A percentile compares a stretch with the other conserved stretches of the same genome.
These are phyloP conservation scores for Lissonota sp. DNA, from an alignment of 2,888 invertebrate species.

Conservation along the genomic window DNA sequence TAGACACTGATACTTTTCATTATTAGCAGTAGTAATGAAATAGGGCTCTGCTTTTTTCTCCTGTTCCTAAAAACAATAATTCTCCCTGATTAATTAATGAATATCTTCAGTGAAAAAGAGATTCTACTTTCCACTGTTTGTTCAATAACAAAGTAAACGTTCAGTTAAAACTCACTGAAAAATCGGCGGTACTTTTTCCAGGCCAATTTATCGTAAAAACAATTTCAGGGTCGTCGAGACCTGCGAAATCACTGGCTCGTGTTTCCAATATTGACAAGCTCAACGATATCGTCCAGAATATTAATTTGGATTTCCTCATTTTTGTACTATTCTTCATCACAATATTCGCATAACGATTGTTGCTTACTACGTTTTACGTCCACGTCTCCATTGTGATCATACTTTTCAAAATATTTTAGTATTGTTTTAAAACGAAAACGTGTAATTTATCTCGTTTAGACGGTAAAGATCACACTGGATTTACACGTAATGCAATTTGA, in stretches of 20 bases:
- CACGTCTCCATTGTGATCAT: background rate
- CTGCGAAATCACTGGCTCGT: constrained; percentile 88
- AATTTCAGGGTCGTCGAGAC: constrained; percentile 91
- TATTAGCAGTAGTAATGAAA: constrained; percentile 89
- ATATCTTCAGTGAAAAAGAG: background rate
- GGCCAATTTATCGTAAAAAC: constrained; percentile 93
- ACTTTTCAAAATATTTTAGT: background rate
- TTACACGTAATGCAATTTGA: constrained; percentile 44
- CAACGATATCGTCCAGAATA: constrained; percentile 46
- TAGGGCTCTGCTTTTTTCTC: constrained; percentile 86
- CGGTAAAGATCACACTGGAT: constrained; percentile 21
- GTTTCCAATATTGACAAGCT: constrained; percentile 55
- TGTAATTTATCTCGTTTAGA: constrained; percentile 1
- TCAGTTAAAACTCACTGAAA: constrained; percentile 80
- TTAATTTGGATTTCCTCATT: constrained; percentile 36
- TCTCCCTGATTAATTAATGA: constrained; percentile 43
- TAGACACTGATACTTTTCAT: constrained; percentile 93
- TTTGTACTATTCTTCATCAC: constrained; percentile 2
- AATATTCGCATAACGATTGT: background rate
- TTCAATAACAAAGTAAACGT: background rate
- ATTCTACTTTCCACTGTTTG: background rate
- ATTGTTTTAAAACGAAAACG: background rate
- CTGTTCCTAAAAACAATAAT: constrained; percentile 73
- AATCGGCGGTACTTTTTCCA: constrained; percentile 84
- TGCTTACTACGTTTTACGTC: background rate